Evolutionary conservation across 2,888 invertebrate species (phyloP).

Genomic region (Aromia moschata): DNA sequence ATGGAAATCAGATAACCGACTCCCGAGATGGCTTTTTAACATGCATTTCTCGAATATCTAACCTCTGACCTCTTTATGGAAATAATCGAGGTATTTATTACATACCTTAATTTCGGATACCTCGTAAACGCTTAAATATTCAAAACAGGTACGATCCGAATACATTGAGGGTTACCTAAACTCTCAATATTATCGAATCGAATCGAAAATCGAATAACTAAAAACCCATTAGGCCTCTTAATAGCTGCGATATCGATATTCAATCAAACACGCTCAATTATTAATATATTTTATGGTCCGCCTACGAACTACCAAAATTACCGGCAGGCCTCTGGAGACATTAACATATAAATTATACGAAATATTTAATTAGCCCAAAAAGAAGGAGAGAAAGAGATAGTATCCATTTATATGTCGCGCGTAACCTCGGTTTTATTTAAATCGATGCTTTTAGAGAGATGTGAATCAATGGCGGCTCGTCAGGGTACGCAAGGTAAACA

Average conservation of each 20-base stretch:
- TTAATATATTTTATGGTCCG: constrained; percentile 8
- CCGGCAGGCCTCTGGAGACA: constrained; percentile 1
- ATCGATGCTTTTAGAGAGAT: constrained; percentile 8
- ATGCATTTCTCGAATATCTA: constrained; percentile 5
- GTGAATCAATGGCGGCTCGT: not conserved
- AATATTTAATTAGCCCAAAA: constrained; percentile 3
- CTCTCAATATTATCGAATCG: no score
- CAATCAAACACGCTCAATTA: not conserved
- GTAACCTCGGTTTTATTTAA: constrained; percentile 20
- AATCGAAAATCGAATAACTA: no score
- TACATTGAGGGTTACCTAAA: no score
- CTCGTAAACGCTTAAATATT: no score
- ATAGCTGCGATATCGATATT: constrained; percentile 12
- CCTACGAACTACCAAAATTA: constrained; percentile 13
- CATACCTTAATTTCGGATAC: no score
- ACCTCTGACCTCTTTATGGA: not conserved
- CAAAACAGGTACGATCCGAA: no score
- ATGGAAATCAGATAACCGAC: not conserved
- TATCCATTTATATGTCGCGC: not conserved
- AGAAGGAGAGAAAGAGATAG: not conserved
- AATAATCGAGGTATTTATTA: not conserved
- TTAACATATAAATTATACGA: constrained; percentile 19
- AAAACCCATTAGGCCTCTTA: not conserved
- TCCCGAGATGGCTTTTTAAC: not conserved
- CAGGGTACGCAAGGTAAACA: no score